Evolutionary conservation across 2,888 invertebrate species (phyloP).

Genomic region (Lobophora halterata): DNA sequence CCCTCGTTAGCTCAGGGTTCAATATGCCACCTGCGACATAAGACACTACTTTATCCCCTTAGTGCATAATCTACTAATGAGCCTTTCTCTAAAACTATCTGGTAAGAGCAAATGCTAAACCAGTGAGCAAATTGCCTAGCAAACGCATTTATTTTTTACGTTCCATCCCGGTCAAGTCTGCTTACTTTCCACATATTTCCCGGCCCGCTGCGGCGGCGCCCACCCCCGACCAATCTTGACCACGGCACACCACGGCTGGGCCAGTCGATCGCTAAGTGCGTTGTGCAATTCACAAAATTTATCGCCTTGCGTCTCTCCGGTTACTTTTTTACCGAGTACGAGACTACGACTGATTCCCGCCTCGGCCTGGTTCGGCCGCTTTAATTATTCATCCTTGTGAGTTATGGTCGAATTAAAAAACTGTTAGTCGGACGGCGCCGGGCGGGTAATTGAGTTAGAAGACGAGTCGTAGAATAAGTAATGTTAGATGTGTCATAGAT

Average conservation of each 20-base stretch:
- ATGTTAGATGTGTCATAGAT: slow-evolving; percentile 38
- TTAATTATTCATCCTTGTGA: slow-evolving; percentile 81
- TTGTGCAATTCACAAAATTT: slow-evolving; percentile 73
- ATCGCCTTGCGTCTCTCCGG: slow-evolving; percentile 53
- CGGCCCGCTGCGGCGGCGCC: slow-evolving; percentile 2
- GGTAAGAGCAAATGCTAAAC: no score
- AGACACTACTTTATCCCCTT: no score
- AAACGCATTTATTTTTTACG: no score
- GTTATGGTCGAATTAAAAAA: slow-evolving; percentile 82
- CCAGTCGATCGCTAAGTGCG: slow-evolving; percentile 67
- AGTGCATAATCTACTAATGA: no score
- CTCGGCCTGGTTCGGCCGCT: no score
- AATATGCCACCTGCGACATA: no score
- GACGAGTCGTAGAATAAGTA: slow-evolving; percentile 74
- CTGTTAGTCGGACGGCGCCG: slow-evolving; percentile 78
- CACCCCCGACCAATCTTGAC: slow-evolving; percentile 40
- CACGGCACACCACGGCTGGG: slow-evolving; percentile 27
- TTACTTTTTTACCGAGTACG: slow-evolving; percentile 63
- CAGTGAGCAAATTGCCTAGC: no score
- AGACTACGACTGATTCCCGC: slow-evolving; percentile 51
- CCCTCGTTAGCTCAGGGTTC: no score
- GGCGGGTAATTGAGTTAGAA: slow-evolving; percentile 75
- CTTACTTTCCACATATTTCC: slow-evolving; percentile 7
- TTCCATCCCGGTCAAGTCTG: slow-evolving; percentile 4
- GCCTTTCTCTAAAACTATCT: no score